These are phyloP conservation scores for Scrobipalpa atriplicella DNA, from an alignment of 2,888 invertebrate genomes.

Conservation along the genomic window DNA sequence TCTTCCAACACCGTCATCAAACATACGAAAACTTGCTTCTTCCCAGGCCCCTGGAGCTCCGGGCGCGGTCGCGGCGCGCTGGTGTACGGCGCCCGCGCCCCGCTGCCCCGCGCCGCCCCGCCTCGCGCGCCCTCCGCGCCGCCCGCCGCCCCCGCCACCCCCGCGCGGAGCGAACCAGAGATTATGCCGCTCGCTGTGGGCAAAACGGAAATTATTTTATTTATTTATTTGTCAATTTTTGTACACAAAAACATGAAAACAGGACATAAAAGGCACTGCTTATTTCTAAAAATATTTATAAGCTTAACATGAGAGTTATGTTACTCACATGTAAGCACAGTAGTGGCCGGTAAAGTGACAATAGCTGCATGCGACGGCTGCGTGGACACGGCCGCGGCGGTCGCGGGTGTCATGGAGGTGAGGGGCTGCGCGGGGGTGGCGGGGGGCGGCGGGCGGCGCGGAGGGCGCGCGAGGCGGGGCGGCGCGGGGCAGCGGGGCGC, in stretches of 20 bases:
- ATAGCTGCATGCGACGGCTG: slow-evolving; percentile 52
- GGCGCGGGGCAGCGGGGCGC: slow-evolving; percentile 42
- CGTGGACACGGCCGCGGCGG: slow-evolving; percentile 31
- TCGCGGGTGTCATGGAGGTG: slow-evolving; percentile 27
- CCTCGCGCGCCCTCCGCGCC: slow-evolving; percentile 40
- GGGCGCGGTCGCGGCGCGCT: slow-evolving; percentile 60
- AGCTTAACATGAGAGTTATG: no score
- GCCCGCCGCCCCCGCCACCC: slow-evolving; percentile 45
- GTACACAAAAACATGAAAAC: no score
- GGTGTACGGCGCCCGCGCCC: slow-evolving; percentile 61
- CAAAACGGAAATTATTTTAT: neutral
- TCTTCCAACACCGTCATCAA: no score
- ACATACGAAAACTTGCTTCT: neutral
- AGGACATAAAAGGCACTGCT: no score
- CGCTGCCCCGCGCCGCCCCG: slow-evolving; percentile 37
- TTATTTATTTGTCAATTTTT: no score
- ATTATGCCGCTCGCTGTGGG: slow-evolving; percentile 62
- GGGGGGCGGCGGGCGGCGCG: slow-evolving; percentile 46
- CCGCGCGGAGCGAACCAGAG: slow-evolving; percentile 49
- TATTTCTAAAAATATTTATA: no score
- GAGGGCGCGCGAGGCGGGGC: slow-evolving; percentile 37
- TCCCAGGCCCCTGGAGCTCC: slow-evolving; percentile 50
- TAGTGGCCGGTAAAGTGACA: slow-evolving; percentile 58
- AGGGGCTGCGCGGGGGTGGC: slow-evolving; percentile 32
- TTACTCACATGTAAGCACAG: slow-evolving; percentile 67